Base-by-base conservation (phyloP, 2,797 vertebrate species). In the Decapterus maruadsi region DNA sequence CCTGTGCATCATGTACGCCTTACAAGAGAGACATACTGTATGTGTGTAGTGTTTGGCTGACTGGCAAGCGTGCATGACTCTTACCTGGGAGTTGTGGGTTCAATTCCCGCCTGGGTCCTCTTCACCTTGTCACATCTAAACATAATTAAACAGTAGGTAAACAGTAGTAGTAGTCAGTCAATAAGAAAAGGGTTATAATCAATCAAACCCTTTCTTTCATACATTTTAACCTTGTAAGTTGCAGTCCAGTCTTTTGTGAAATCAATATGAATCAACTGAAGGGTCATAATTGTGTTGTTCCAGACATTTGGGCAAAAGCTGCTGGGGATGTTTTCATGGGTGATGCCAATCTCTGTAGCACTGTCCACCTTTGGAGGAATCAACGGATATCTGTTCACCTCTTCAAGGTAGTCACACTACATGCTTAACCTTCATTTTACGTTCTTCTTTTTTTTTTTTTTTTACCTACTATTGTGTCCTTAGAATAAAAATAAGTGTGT, bases 321-420 rank as follows among this genome's bases (percentile, higher is more conserved):
- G 86, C 94, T 99, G 84, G 97, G 98, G 72, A 96, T 97, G 93
- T 98, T 99, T 90, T 97, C 97, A 68, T 97, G 97, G 95, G 95
- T 98, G 92, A 99, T 99, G 96, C 98, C 98, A 0, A 97, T 97
- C 83, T 99, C 98, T 56, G 98, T 99, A 80, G 98, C 97, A 8
- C 93, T 99, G 75, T 99, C 98, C 87, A 99, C 98, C 40, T 99
- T 99, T 50, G 98, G 97, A 92, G 98, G 98, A 79, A 99, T 99
- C 93, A 99, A 99, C 57, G 97, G 98, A 88, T 99, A 99, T 92
- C 96, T 99, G 87, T 99, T 99, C 95, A 99, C 98, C 84, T 99
- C 98, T 70, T 99, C 98, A 94, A 99, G 98, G 98, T 99, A 73
- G 72, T 17, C 46, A 61, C 1, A 29, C 42, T 29, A 16, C 40